Base-by-base conservation (phyloP, 2,113 vertebrate genomes). In the Lanius collurio region DNA sequence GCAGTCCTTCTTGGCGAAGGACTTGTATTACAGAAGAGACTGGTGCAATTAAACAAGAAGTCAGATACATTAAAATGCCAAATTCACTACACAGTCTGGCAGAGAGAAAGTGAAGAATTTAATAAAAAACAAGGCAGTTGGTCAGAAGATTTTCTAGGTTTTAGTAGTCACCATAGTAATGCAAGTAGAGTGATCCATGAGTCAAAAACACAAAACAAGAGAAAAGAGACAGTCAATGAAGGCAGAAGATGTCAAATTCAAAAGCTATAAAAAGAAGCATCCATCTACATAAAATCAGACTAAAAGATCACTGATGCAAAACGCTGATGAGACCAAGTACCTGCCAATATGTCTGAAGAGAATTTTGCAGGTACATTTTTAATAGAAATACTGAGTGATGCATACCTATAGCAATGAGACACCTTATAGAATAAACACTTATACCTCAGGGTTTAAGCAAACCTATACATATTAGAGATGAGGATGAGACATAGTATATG, bases 21-120 rank as follows among this genome's bases (percentile, higher is more conserved):
- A 71, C 35, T 53, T 52, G 15, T 12, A 86, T 70, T 69, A 68
- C 44, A 65, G 52, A 53, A 82, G 65, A 87, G 52, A 57, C 44
- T 65, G 7, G 6, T 31, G 41, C 62, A 75, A 92, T 78, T 94
- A 95, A 93, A 87, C 21, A 69, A 77, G 56, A 63, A 60, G 53
- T 83, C 44, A 89, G 84, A 91, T 13, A 75, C 6, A 57, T 55
- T 93, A 83, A 94, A 94, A 91, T 70, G 77, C 44, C 71, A 96
- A 87, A 91, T 80, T 77, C 65, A 39, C 52, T 83, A 35, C 23
- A n/a, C 3, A 76, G 39, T 56, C 65, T 78, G 64, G 71, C 56
- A 77, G 47, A 87, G 55, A 78, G 5, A 10, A 82, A 53, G 62
- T 10, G 13, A 26, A 83, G 46, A 78, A 76, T 67, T 87, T 94